Base-by-base conservation (phyloP, 2,113 vertebrate species). In the Percina caprodes region DNA sequence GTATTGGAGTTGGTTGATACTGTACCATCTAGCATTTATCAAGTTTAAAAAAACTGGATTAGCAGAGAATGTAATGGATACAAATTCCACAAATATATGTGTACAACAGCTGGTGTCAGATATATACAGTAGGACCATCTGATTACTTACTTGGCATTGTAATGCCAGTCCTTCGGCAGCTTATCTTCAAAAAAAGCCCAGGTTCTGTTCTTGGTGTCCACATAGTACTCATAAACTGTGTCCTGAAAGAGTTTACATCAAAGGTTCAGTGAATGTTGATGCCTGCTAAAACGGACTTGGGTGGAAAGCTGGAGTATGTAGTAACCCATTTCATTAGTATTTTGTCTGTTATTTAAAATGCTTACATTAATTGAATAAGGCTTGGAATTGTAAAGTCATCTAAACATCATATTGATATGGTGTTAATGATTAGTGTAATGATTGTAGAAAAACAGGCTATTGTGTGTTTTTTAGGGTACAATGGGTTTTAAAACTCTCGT, bases 161-260 rank as follows among this genome's bases (percentile, higher is more conserved):
- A 97, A 24, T 94, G 92, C 97, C 97, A 98, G 24, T 87, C 93
- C 76, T 97, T 97, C 2, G 94, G 94, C 9, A 98, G 94, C 74
- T 95, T 95, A 1, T 96, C 95, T 74, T 97, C 96, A 92, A 98
- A 97, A 1, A 95, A 91, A n/a, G 91, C 89, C 97, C 97, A 98
- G 60, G 77, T 92, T 89, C 95, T 96, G 62, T 88, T 94, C 85
- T 97, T 97, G 76, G 93, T 84, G 70, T 97, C 96, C 79, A 98
- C 96, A 16, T 93, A 97, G 83, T 97, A 98, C 67, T 98, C 96
- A 13, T 97, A 98, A 60, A 98, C 91, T 0, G 96, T 97, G 92
- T 97, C 96, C 97, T 98, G 75, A 66, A 72, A 69, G 24, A 74
- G 42, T 73, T 75, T 1, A 49, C 8, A 59, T 9, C 18, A 21